Conservation (phyloP, 2,113 vertebrate species). For the Conger conger region DNA sequence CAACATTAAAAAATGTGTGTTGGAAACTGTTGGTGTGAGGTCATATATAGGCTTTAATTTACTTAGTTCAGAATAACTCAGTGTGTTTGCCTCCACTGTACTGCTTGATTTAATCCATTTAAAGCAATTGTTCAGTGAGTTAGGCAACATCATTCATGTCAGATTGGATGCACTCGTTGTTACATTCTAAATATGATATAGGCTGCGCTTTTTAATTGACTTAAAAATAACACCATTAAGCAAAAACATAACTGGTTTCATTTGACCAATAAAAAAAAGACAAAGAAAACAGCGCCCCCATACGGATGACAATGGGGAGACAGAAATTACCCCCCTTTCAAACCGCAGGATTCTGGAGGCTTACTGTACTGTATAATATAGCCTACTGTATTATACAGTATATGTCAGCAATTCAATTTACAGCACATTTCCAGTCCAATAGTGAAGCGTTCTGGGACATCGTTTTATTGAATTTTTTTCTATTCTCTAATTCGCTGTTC, state of each 20-base stretch:
- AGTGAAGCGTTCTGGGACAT: background rate
- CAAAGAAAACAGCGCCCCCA: conserved; percentile 35
- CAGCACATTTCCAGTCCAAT: background rate
- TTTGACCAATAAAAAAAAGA: background rate
- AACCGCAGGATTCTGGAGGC: background rate
- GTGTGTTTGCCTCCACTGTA: background rate
- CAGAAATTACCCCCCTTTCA: conserved; percentile 14
- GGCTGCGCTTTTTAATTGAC: background rate
- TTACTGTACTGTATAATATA: background rate
- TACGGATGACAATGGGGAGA: conserved; percentile 7
- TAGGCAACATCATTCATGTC: background rate
- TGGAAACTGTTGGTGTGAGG: too few relatives aligned
- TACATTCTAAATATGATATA: background rate
- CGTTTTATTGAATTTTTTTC: conserved; percentile 26
- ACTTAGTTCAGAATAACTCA: background rate
- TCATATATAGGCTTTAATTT: background rate
- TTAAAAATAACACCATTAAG: background rate
- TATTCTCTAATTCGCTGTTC: background rate
- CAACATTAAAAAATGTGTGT: background rate
- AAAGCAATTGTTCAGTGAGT: background rate
- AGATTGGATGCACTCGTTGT: background rate
- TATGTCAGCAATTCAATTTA: conserved; percentile 2
- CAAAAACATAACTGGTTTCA: background rate
- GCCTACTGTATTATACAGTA: background rate
- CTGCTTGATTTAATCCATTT: background rate